These are phyloP conservation scores for Dexiosoma caninum DNA, from an alignment of 2,888 invertebrate genomes.

Conservation along the genomic window DNA sequence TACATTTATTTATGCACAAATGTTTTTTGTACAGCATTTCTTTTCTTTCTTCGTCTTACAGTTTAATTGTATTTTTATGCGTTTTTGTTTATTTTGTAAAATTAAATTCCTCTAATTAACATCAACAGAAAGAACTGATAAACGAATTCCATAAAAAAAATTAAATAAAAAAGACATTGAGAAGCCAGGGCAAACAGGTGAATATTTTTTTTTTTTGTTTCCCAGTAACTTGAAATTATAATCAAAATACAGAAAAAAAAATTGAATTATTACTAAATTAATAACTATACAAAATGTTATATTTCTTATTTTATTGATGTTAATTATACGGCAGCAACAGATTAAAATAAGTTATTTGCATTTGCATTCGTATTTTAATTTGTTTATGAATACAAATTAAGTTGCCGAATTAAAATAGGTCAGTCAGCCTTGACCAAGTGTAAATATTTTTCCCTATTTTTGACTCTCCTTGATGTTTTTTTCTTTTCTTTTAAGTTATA, in stretches of 20 bases:
- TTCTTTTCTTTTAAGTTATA: not conserved
- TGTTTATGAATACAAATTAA: not conserved
- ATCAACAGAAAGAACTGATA: conserved; percentile 19
- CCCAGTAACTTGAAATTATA: too few species aligned
- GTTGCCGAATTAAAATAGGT: conserved; percentile 2
- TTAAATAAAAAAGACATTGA: not conserved
- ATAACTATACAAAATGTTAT: conserved; percentile 13
- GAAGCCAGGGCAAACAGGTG: conserved; percentile 59
- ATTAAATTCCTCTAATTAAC: conserved; percentile 48
- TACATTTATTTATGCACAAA: conserved; percentile 56
- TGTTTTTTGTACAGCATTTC: conserved; percentile 6
- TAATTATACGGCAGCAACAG: conserved; percentile 36
- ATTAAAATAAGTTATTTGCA: not conserved
- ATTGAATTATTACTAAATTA: not conserved
- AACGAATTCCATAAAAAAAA: conserved; percentile 32
- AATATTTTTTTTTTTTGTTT: not conserved
- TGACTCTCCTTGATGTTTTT: too few species aligned
- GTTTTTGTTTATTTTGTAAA: conserved; percentile 28
- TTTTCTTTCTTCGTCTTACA: too few species aligned
- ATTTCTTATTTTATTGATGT: conserved; percentile 36
- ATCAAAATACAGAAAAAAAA: not conserved
- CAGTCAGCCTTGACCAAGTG: conserved; percentile 17
- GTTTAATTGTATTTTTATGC: conserved; percentile 58
- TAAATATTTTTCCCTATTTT: not conserved
- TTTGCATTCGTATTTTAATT: not conserved